phyloP scores from a whole-genome alignment of 2,888 invertebrate species.

The Scaptomyza caliginosa region DNA sequence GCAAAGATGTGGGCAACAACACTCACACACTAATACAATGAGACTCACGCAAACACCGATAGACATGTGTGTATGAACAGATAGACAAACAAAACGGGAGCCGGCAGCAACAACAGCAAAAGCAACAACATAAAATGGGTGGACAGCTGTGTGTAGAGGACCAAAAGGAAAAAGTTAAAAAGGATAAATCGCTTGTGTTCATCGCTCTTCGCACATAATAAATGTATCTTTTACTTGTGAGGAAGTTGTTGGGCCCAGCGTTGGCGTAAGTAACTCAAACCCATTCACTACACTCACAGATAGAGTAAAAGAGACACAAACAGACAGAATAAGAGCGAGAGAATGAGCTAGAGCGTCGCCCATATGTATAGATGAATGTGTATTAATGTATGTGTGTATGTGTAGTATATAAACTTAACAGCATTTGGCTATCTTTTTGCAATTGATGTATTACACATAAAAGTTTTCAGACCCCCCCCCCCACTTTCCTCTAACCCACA shows the following conservation, averaged over 20 bases:
- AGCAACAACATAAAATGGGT: constrained; percentile 34
- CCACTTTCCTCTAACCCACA: constrained; percentile 1
- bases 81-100: constrained; percentile 34
- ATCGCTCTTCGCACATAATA: constrained; percentile 82
- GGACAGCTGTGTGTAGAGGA: constrained; percentile 39
- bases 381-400: constrained; percentile 26
- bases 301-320: constrained; percentile 7
- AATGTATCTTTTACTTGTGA: constrained; percentile 81
- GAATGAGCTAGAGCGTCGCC: background rate
- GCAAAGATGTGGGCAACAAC: constrained; percentile 59
- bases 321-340: constrained; percentile 5
- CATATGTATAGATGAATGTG: background rate
- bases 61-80: constrained; percentile 7
- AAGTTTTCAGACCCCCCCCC: constrained; percentile 65
- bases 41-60: constrained; percentile 14
- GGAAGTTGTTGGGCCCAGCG: constrained; percentile 50
- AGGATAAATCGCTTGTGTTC: constrained; percentile 82
- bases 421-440: constrained; percentile 82
- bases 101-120: constrained; percentile 7
- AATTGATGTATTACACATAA: constrained; percentile 83
- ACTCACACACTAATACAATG: constrained; percentile 6
- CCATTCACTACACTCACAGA: constrained; percentile 27
- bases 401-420: constrained; percentile 80
- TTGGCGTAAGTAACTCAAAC: constrained; percentile 69
- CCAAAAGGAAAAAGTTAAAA: constrained; percentile 77